phyloP scores from a whole-genome alignment of 2,888 invertebrate species.

The Allygus modestus region DNA sequence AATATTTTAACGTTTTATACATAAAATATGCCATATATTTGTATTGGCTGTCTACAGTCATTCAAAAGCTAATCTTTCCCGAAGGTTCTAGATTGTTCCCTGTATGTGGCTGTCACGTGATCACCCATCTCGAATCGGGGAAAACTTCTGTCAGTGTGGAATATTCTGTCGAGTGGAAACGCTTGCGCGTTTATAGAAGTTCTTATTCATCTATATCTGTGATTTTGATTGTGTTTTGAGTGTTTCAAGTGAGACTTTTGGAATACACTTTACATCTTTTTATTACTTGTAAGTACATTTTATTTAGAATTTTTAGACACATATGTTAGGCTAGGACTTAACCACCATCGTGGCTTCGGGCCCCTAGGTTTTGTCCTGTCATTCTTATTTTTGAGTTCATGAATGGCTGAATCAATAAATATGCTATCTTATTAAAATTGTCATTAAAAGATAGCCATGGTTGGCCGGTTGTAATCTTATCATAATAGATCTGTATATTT shows the following conservation, averaged over 20 bases:
- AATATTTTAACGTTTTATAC: too few species aligned
- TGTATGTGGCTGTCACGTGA: not conserved
- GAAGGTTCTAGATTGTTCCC: slow-evolving; percentile 14
- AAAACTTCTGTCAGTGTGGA: slow-evolving; percentile 28
- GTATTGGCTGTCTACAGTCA: not conserved
- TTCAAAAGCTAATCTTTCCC: not conserved
- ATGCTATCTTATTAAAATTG: too few species aligned
- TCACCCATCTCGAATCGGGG: not conserved
- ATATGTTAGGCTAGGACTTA: too few species aligned
- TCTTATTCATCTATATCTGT: not conserved
- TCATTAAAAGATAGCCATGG: too few species aligned
- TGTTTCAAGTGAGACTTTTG: not conserved
- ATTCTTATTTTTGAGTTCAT: too few species aligned
- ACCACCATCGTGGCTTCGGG: too few species aligned
- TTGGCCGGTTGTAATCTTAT: too few species aligned
- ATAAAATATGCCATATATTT: not conserved
- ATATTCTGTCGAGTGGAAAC: not conserved
- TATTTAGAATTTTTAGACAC: too few species aligned
- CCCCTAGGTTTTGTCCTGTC: too few species aligned
- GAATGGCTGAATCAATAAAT: too few species aligned
- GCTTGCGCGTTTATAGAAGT: not conserved
- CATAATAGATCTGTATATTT: too few species aligned
- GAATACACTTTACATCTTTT: not conserved
- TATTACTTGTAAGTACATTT: not conserved
- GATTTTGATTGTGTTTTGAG: not conserved